Evolutionary conservation across 1,140 invertebrate species (phyloP), one percentile per base, ranked within the genome.

Genomic region (Pseudachorutes palmiensis): DNA sequence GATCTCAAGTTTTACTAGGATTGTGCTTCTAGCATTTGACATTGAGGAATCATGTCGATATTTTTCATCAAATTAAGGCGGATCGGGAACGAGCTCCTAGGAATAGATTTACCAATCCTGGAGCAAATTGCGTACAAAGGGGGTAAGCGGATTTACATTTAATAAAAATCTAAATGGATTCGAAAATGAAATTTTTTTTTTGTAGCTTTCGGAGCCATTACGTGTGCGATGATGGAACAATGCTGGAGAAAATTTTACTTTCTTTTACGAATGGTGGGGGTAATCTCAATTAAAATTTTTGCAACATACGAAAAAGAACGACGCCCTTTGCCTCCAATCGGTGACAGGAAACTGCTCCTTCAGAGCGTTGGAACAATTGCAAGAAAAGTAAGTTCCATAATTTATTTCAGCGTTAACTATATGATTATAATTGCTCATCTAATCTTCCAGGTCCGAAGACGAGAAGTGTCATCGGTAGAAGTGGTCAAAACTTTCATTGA

Each of bases 401-500:
- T 14, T 55, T 55, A 5, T 55, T 55, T 24, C 9, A 55, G 51
- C 12, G 24, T 55, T 55, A 26, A 55, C 24, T 14, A 14, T 16
- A 5, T 55, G 3, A 14, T 22, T 55, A 16, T 5, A 12, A 16
- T 55, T 22, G 51, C 24, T 55, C n/a, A n/a, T 55, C 24, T 26
- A 55, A 63, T 70, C 14, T 26, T n/a, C n/a, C n/a, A 74, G 72
- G 70, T 74, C 29, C 69, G 72, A 0, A 68, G 30, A 29, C 16
- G 67, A 30, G 57, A 93, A 88, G 78, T 91, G 48, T 86, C 84
- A 31, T 89, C 88, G 67, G 84, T 85, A 62, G 82, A 88, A 76
- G 87, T 93, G 3, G 76, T 93, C 28, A 82, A 86, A 71, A 83
- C 87, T 0, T 93, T 89, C 75, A 91, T 94, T 36, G 81, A 83